These are phyloP conservation scores for Caradrina kadenii DNA, from an alignment of 2,888 invertebrate genomes.

Conservation along the genomic window DNA sequence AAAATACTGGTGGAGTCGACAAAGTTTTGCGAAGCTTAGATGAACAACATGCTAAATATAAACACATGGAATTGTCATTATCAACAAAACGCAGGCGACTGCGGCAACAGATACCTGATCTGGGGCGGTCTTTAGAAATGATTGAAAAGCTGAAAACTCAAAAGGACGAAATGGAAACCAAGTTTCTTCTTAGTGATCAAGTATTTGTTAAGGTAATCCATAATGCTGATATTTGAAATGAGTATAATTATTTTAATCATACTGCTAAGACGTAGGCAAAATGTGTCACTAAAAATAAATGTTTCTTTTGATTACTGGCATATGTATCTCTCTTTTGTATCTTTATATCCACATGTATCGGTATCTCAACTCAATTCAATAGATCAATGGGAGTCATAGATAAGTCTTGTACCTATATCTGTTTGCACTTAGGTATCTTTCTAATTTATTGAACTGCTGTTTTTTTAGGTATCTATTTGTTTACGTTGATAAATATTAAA, in stretches of 20 bases:
- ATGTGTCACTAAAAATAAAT: too few relatives aligned
- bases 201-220: conserved; percentile 92
- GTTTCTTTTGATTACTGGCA: too few relatives aligned
- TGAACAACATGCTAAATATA: conserved; percentile 98
- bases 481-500: too few relatives aligned
- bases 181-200: conserved; percentile 98
- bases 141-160: conserved; percentile 96
- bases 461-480: too few relatives aligned
- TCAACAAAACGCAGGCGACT: conserved; percentile 96
- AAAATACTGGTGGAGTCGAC: conserved; percentile 95
- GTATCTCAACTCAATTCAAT: too few relatives aligned
- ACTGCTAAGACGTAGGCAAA: neutral
- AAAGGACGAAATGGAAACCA: conserved; percentile 95
- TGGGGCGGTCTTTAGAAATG: conserved; percentile 97
- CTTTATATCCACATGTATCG: too few relatives aligned
- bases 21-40: conserved; percentile 96
- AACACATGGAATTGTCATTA: conserved; percentile 98
- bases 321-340: too few relatives aligned
- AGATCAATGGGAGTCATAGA: too few relatives aligned
- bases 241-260: neutral
- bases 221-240: neutral
- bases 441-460: too few relatives aligned
- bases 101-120: conserved; percentile 98
- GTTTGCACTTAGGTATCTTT: too few relatives aligned
- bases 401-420: too few relatives aligned